These are phyloP conservation scores for Pelobates fuscus DNA, from an alignment of 2,113 vertebrate genomes.

Conservation along the genomic window DNA sequence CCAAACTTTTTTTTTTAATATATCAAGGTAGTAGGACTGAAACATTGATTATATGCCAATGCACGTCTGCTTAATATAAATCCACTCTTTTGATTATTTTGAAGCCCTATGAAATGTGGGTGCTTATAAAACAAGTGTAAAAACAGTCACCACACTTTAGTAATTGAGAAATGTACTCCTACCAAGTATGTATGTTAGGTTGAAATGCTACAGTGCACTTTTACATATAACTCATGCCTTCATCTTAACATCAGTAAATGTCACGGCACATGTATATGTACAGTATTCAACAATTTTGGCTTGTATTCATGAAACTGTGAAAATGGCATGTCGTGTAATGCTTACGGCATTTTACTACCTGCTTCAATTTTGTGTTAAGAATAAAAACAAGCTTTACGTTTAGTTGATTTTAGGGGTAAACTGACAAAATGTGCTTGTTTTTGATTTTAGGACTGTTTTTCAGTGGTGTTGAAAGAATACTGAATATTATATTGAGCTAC, in stretches of 20 bases:
- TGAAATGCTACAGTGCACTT: not conserved
- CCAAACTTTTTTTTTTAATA: too few relatives aligned
- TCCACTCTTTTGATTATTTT: too few relatives aligned
- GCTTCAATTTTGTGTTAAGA: not conserved
- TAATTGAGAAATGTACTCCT: too few relatives aligned
- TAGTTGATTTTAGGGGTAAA: not conserved
- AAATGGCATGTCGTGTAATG: not conserved
- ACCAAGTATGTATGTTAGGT: too few relatives aligned
- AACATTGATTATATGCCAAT: too few relatives aligned
- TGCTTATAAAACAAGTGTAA: too few relatives aligned
- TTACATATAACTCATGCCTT: not conserved
- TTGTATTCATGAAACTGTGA: slow-evolving; percentile 14
- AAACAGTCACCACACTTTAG: too few relatives aligned
- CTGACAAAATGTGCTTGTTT: not conserved
- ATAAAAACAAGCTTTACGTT: not conserved
- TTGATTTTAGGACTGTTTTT: not conserved
- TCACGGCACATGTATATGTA: not conserved
- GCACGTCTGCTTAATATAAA: too few relatives aligned
- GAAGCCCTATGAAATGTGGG: too few relatives aligned
- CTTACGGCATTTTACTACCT: not conserved
- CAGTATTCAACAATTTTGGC: slow-evolving; percentile 1
- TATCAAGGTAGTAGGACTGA: too few relatives aligned
- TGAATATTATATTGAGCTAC: not conserved
- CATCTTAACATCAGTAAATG: slow-evolving; percentile 19
- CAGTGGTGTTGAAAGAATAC: not conserved